Evolutionary conservation across 2,797 vertebrate species (phyloP).

Genomic region (Gobionotothen gibberifrons): DNA sequence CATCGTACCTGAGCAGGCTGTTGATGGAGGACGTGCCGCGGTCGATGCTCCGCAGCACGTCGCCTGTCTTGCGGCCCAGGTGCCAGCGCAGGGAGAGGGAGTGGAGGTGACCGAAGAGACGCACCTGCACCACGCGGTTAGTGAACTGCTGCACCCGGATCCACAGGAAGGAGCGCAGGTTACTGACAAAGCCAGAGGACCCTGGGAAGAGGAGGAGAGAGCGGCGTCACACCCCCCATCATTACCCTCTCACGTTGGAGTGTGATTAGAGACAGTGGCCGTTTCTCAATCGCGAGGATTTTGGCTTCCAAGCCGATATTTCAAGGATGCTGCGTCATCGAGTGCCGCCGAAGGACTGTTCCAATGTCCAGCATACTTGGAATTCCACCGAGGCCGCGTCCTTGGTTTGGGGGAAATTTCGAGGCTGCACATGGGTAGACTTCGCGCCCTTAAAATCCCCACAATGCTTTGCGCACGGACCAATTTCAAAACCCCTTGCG

Average conservation of each 20-base stretch:
- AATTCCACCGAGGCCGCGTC: no score
- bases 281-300: no score
- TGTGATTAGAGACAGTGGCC: neutral
- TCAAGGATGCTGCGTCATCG: no score
- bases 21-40: slow-evolving; percentile 94
- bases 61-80: slow-evolving; percentile 92
- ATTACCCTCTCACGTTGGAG: neutral
- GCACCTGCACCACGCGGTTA: slow-evolving; percentile 89
- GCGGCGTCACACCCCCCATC: rapidly evolving
- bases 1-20: slow-evolving; percentile 89
- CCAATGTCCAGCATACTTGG: no score
- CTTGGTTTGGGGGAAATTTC: no score
- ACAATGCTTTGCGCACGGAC: no score
- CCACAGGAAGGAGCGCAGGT: slow-evolving; percentile 94
- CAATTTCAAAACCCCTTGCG: no score
- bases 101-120: slow-evolving; percentile 92
- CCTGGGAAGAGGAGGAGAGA: slow-evolving; percentile 74
- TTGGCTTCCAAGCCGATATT: no score
- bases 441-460: no score
- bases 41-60: slow-evolving; percentile 94
- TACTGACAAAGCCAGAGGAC: slow-evolving; percentile 91
- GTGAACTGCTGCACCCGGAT: slow-evolving; percentile 97
- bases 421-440: no score
- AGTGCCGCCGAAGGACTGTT: no score
- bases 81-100: slow-evolving; percentile 94